Base-by-base conservation (phyloP, 2,113 vertebrate genomes). In the Ahaetulla prasina region DNA sequence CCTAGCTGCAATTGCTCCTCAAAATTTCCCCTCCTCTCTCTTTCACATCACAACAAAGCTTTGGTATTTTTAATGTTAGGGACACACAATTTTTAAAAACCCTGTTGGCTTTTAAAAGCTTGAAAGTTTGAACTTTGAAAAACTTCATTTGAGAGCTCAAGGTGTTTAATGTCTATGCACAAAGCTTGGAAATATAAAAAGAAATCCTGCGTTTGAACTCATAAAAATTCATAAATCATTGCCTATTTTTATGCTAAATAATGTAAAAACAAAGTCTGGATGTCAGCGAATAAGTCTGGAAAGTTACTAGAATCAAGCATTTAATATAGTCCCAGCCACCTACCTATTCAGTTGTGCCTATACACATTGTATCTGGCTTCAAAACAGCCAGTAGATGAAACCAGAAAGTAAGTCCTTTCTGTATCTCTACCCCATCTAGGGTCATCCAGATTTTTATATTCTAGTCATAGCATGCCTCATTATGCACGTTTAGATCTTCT, bases 161-260 rank as follows among this genome's bases (percentile, higher is more conserved):
- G 90, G 0, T 90, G 89, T 20, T 90, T 55, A 87, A 12, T 85
- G 43, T 85, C 23, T 86, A 91, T 30, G 91, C 23, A 2, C 0
- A 3, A 2, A 1, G 92, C 91, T 94, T 94, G 85, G 6, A 91
- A 84, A 1, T 60, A 84, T 63, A 43, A 39, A 22, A 89, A 85
- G 93, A 92, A 25, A 0, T 49, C 0, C 39, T 45, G 8, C 1
- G 22, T 54, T 6, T 89, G 11, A 84, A 49, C 2, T 0, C 49
- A 68, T 93, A 85, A 92, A 89, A 94, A 74, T 14, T 94, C 0
- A 20, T 47, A 89, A 8, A 14, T 88, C 22, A 45, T 89, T 74
- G 22, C 10, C 93, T 43, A 47, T 23, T 87, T 94, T 89, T 84
- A 39, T 39, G 80, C 91, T 93, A 0, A 63, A 47, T 8, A 27